Evolutionary conservation across 2,888 invertebrate genomes (phyloP).

Genomic region (Ennomos quercinarius): DNA sequence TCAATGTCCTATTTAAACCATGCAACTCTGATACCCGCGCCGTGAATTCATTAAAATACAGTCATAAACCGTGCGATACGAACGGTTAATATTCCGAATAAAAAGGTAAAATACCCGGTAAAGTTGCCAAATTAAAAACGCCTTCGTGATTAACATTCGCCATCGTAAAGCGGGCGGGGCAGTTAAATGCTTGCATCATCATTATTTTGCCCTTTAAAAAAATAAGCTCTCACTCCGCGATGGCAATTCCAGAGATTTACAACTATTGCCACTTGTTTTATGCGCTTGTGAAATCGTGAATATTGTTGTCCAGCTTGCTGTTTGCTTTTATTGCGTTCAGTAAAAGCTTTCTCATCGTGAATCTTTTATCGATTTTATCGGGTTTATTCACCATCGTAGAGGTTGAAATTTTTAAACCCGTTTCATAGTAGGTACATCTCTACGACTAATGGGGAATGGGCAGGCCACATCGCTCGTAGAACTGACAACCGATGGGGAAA

Average conservation of each 20-base stretch:
- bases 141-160: conserved; percentile 38
- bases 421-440: too few species aligned
- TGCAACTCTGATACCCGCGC: conserved; percentile 2
- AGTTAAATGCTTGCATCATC: conserved; percentile 32
- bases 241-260: conserved; percentile 44
- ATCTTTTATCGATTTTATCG: too few species aligned
- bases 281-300: conserved; percentile 44
- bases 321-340: background rate
- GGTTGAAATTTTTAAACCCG: too few species aligned
- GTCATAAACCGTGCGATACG: conserved; percentile 23
- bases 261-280: conserved; percentile 48
- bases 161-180: conserved; percentile 26
- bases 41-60: conserved; percentile 33
- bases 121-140: conserved; percentile 39
- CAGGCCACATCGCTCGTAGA: too few species aligned
- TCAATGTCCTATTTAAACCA: background rate
- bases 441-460: too few species aligned
- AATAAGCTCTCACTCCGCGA: conserved; percentile 32
- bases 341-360: background rate
- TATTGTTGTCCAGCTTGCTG: conserved; percentile 26
- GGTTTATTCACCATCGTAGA: too few species aligned
- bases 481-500: too few species aligned
- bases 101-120: conserved; percentile 37
- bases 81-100: conserved; percentile 32
- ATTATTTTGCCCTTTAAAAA: conserved; percentile 40